phyloP scores from a whole-genome alignment of 1,140 invertebrate genomes.

The Temnothorax nylanderi region DNA sequence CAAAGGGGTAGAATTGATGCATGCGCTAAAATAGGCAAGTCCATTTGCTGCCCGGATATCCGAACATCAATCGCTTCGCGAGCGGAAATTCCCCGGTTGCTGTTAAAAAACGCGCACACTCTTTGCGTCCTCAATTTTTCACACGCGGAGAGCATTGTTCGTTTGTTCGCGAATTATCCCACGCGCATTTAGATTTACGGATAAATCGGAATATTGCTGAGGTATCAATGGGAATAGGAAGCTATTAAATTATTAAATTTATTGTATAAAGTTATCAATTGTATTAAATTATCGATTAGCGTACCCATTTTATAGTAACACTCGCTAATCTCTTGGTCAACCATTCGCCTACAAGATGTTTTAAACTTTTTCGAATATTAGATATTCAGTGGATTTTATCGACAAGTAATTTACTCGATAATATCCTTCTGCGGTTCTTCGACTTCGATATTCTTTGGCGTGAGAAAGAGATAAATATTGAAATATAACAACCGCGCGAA shows the following conservation, averaged over 20 bases:
- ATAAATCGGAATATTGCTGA: neutral
- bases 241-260: neutral
- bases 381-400: slow-evolving; percentile 7
- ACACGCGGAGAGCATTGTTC: neutral
- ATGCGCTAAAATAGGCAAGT: slow-evolving; percentile 17
- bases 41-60: neutral
- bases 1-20: neutral
- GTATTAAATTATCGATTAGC: slow-evolving; percentile 20
- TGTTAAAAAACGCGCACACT: neutral
- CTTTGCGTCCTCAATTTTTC: neutral
- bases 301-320: neutral
- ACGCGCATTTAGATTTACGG: neutral
- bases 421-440: neutral
- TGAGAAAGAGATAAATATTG: neutral
- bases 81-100: neutral
- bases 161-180: neutral
- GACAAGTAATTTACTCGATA: neutral
- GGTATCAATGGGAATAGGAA: neutral
- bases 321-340: slow-evolving; percentile 1
- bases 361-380: neutral
- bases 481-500: neutral
- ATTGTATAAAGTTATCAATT: neutral
- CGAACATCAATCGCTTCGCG: neutral
- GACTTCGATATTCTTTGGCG: neutral
- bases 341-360: neutral